A percentile compares a stretch with the other conserved stretches of the same genome.
Evolutionary conservation across 2,797 vertebrate genomes (phyloP).

Genomic region (Thaleichthys pacificus): DNA sequence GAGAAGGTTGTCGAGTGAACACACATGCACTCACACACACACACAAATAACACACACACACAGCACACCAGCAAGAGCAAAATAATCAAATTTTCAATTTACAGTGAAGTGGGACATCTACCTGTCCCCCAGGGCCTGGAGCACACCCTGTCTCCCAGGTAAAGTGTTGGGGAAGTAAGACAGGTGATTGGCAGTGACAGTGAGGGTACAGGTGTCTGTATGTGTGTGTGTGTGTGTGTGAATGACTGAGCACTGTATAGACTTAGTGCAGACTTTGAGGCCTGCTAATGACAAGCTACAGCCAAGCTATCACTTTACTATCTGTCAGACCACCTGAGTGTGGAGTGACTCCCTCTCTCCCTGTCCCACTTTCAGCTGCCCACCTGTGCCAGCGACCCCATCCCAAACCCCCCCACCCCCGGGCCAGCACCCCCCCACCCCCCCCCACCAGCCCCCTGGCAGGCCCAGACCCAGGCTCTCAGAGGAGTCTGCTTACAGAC

Average conservation of each 20-base stretch:
- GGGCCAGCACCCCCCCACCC: constrained; percentile 1
- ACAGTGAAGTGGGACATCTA: constrained; percentile 78
- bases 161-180: constrained; percentile 26
- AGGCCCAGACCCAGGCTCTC: constrained; percentile 49
- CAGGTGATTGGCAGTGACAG: constrained; percentile 49
- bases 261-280: too few relatives aligned
- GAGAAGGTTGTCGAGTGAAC: neutral
- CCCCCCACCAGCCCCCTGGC: constrained; percentile 42
- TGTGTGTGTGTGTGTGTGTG: constrained; percentile 17
- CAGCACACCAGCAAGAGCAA: constrained; percentile 57
- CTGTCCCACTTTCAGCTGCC: too few relatives aligned
- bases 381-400: too few relatives aligned
- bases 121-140: constrained; percentile 47
- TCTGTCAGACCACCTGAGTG: too few relatives aligned
- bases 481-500: constrained; percentile 73
- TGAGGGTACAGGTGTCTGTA: constrained; percentile 30
- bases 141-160: constrained; percentile 52
- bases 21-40: too few relatives aligned
- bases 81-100: constrained; percentile 77
- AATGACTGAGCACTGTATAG: neutral
- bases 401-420: neutral
- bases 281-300: too few relatives aligned
- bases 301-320: neutral
- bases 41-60: constrained; percentile 23
- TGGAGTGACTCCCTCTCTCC: neutral